Conservation (phyloP, 1,140 invertebrate species). For the Leptestheria dahalacensis region DNA sequence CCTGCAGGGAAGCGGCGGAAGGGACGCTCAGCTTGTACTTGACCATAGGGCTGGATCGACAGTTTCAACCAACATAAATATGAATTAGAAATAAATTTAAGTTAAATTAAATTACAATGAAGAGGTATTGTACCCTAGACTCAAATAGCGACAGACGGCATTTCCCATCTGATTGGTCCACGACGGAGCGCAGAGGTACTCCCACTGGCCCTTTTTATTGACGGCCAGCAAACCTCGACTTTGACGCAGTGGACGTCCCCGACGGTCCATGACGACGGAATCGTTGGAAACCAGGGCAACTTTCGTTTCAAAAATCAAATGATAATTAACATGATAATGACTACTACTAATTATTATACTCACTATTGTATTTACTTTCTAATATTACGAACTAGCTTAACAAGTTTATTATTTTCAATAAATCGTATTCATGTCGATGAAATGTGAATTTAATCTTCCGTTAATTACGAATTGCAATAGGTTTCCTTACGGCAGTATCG, state of each 20-base stretch:
- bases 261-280: too few relatives aligned
- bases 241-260: slow-evolving; percentile 39
- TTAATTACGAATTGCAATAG: slow-evolving; percentile 38
- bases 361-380: too few relatives aligned
- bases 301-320: too few relatives aligned
- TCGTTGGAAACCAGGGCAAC: too few relatives aligned
- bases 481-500: slow-evolving; percentile 43
- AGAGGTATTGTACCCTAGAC: slow-evolving; percentile 34
- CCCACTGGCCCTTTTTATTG: slow-evolving; percentile 40
- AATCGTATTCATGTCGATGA: neutral
- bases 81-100: neutral
- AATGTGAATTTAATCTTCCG: slow-evolving; percentile 29
- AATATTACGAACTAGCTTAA: too few relatives aligned
- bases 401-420: slow-evolving; percentile 32
- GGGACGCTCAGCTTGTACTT: neutral
- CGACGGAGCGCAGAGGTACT: slow-evolving; percentile 37
- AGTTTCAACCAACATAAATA: neutral
- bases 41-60: neutral
- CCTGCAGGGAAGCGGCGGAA: neutral
- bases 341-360: too few relatives aligned
- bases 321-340: too few relatives aligned
- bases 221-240: slow-evolving; percentile 39
- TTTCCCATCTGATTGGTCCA: slow-evolving; percentile 25
- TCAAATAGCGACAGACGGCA: slow-evolving; percentile 41
- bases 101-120: neutral